Percentiles rank a stretch among this genome's conserved stretches.
These are phyloP conservation scores for Jacana jacana DNA, from an alignment of 2,113 vertebrate genomes.

Conservation along the genomic window DNA sequence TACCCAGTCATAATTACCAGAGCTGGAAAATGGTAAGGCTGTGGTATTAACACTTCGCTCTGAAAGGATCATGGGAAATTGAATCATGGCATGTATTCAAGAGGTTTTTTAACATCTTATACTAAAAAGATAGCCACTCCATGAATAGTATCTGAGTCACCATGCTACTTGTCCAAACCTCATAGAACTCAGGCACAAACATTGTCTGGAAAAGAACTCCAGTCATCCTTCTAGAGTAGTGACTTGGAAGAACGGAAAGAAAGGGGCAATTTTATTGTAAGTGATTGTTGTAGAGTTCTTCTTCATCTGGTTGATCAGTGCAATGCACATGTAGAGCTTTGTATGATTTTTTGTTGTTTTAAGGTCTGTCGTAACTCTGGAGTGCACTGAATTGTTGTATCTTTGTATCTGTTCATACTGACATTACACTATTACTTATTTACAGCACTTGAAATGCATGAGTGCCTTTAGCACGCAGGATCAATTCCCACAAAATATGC, in stretches of 20 bases:
- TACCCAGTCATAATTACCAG: background rate
- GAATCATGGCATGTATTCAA: background rate
- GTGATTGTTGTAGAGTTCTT: background rate
- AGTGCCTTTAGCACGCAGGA: constrained; percentile 3
- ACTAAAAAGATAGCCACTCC: background rate
- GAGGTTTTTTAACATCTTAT: background rate
- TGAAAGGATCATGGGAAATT: background rate
- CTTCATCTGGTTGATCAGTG: background rate
- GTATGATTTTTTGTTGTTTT: constrained; percentile 42
- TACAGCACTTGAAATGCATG: constrained; percentile 11
- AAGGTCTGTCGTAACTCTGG: background rate
- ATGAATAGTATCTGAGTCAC: background rate
- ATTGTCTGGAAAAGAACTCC: background rate
- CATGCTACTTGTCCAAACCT: background rate
- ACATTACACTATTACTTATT: constrained; percentile 3
- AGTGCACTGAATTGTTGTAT: constrained; percentile 29
- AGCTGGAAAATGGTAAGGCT: background rate
- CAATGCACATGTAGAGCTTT: background rate
- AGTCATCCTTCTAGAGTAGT: background rate
- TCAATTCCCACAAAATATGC: background rate
- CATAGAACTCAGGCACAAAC: background rate
- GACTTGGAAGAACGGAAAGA: background rate
- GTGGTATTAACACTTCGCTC: background rate
- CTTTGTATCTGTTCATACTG: background rate
- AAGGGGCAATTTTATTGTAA: background rate